Conservation (phyloP, 1,140 invertebrate genomes). For the Drosophila murphyi region DNA sequence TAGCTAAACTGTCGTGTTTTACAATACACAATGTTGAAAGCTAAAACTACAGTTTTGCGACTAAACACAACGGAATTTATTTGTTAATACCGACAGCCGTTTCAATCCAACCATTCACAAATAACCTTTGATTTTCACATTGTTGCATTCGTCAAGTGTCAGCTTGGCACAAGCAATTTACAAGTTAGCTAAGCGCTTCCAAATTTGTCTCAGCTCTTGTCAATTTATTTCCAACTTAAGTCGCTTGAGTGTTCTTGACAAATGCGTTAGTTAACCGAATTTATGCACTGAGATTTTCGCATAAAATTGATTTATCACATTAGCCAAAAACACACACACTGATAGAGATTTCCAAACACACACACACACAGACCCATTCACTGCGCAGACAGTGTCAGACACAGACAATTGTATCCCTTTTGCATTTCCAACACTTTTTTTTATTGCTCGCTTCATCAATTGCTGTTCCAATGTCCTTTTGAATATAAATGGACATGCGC, state of each 20-base stretch:
- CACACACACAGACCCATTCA: neutral
- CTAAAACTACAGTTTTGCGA: slow-evolving; percentile 7
- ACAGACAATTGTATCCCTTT: slow-evolving; percentile 52
- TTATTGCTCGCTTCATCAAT: slow-evolving; percentile 50
- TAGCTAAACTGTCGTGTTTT: slow-evolving; percentile 43
- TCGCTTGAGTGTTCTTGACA: slow-evolving; percentile 50
- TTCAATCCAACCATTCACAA: neutral
- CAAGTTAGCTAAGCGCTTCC: neutral
- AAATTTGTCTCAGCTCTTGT: slow-evolving; percentile 13
- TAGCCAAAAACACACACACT: slow-evolving; percentile 52
- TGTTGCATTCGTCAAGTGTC: neutral
- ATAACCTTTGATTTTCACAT: neutral
- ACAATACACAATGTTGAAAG: slow-evolving; percentile 14
- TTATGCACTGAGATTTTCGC: slow-evolving; percentile 79
- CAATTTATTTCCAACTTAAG: slow-evolving; percentile 40
- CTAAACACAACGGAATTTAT: slow-evolving; percentile 13
- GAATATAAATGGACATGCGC: slow-evolving; percentile 48
- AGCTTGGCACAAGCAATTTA: neutral
- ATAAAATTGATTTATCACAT: slow-evolving; percentile 83
- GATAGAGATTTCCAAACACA: neutral
- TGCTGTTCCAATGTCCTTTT: slow-evolving; percentile 53
- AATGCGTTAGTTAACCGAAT: slow-evolving; percentile 81
- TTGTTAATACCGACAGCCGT: slow-evolving; percentile 16
- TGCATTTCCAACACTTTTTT: slow-evolving; percentile 36
- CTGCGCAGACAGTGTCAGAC: neutral